A percentile compares a stretch with the other conserved stretches of the same genome.
Conservation (phyloP, 2,888 invertebrate species). For the Oxycera nigricornis region DNA sequence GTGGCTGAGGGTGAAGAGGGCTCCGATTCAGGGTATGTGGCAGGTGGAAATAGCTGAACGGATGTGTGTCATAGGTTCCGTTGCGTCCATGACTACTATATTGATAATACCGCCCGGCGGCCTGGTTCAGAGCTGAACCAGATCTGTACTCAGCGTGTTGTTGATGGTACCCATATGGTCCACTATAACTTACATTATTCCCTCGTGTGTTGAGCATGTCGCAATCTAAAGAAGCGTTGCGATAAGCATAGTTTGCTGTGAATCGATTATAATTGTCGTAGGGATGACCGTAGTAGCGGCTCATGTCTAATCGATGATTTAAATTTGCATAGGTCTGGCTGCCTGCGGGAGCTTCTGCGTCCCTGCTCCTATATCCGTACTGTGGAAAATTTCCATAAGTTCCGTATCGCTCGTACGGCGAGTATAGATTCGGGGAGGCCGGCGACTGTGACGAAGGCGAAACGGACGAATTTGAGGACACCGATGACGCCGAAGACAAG, state of each 20-base stretch:
- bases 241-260: constrained; percentile 27
- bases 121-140: neutral
- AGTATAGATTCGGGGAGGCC: constrained; percentile 23
- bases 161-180: neutral
- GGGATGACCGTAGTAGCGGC: constrained; percentile 27
- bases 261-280: constrained; percentile 23
- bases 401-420: constrained; percentile 37
- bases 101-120: neutral
- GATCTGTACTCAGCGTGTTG: neutral
- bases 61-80: constrained; percentile 13
- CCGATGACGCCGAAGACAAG: constrained; percentile 1
- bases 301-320: constrained; percentile 26
- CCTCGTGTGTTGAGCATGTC: neutral
- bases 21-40: constrained; percentile 1
- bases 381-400: constrained; percentile 33
- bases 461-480: constrained; percentile 22
- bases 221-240: constrained; percentile 10
- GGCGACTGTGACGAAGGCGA: constrained; percentile 15
- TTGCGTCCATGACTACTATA: constrained; percentile 6
- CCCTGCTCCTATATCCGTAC: constrained; percentile 17
- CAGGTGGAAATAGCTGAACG: constrained; percentile 2
- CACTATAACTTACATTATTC: neutral
- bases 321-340: constrained; percentile 30
- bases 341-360: neutral
- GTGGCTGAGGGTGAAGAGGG: constrained; percentile 1